Conservation (phyloP, 2,888 invertebrate species). For the Caenorhabditis sp. region DNA sequence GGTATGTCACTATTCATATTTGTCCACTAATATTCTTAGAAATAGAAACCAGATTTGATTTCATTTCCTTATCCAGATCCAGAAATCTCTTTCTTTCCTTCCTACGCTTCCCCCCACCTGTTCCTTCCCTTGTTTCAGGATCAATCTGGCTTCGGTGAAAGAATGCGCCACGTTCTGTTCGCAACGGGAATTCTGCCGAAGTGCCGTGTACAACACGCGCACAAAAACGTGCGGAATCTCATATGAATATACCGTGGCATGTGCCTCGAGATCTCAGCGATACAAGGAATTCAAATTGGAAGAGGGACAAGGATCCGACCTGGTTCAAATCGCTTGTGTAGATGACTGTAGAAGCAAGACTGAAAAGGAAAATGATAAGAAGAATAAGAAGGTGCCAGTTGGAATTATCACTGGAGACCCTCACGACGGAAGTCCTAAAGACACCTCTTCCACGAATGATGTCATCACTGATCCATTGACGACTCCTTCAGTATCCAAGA, state of each 20-base stretch:
- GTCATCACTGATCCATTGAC: conserved; percentile 55
- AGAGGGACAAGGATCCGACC: conserved; percentile 54
- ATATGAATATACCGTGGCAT: conserved; percentile 71
- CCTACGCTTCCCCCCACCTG: conserved; percentile 8
- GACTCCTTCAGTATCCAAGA: conserved; percentile 36
- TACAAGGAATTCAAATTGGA: conserved; percentile 69
- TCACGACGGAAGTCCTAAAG: conserved; percentile 58
- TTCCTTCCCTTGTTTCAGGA: conserved; percentile 66
- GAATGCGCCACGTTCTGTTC: conserved; percentile 80
- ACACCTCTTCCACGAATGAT: conserved; percentile 23
- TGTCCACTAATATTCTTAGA: not conserved
- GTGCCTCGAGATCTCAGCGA: conserved; percentile 62
- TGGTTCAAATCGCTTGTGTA: conserved; percentile 72
- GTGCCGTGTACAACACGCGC: conserved; percentile 78
- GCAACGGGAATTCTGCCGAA: conserved; percentile 79
- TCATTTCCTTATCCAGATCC: no score
- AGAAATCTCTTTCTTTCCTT: conserved; percentile 24
- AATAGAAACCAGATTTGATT: no score
- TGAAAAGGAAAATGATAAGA: conserved; percentile 29
- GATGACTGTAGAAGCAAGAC: conserved; percentile 62
- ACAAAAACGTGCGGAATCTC: conserved; percentile 79
- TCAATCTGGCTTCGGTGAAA: conserved; percentile 71
- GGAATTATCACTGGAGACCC: conserved; percentile 69
- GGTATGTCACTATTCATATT: no score
- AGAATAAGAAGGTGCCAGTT: conserved; percentile 47